Evolutionary conservation across 2,113 vertebrate genomes (phyloP).

Genomic region (Thamnaconus septentrionalis): DNA sequence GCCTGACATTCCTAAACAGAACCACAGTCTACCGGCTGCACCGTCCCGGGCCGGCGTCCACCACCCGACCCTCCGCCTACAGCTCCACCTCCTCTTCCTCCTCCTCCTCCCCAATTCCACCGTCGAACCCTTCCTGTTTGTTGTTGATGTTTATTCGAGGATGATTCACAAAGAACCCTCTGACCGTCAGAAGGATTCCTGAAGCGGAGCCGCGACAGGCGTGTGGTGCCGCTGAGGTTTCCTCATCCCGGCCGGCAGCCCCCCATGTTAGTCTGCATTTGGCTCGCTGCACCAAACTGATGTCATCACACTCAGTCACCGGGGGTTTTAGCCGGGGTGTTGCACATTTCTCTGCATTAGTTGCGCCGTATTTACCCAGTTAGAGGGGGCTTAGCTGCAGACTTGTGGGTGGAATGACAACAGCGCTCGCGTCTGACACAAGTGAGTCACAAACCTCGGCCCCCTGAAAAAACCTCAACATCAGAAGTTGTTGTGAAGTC

Average conservation of each 20-base stretch:
- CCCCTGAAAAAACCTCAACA: conserved; percentile 5
- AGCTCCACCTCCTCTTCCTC: conserved; percentile 27
- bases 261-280: conserved; percentile 30
- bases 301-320: conserved; percentile 37
- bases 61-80: no score
- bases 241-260: no score
- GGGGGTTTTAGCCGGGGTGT: conserved; percentile 17
- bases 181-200: no score
- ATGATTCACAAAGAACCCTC: no score
- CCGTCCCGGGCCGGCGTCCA: no score
- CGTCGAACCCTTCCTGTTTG: no score
- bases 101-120: neutral
- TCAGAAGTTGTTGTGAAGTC: conserved; percentile 26
- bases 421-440: conserved; percentile 47
- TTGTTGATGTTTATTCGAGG: no score
- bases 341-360: conserved; percentile 36
- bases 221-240: no score
- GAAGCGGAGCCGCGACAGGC: no score
- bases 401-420: conserved; percentile 45
- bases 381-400: conserved; percentile 29
- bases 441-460: conserved; percentile 17
- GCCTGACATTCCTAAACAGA: no score
- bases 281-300: conserved; percentile 12
- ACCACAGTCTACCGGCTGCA: no score
- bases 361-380: conserved; percentile 30